Evolutionary conservation across 1,140 invertebrate species (phyloP), one percentile per base, ranked within the genome.

Genomic region (Mycetomoellerius zeteki): DNA sequence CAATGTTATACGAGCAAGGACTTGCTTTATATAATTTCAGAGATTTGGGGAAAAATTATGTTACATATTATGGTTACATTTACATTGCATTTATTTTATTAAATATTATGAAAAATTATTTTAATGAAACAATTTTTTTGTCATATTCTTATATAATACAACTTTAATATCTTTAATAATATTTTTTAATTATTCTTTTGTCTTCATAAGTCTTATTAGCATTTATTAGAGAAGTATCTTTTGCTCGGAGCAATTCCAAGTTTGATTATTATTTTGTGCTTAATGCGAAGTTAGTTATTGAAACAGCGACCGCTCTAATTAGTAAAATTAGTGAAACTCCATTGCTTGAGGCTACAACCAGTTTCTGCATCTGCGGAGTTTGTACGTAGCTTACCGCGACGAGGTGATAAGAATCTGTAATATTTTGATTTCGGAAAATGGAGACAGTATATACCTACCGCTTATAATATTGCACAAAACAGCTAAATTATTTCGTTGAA

Each of bases 321-420:
- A 75, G 56, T 14, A 73, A 62, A 73, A 84, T 84, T 75, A 75
- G 50, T 72, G 50, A 56, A 81, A 67, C 80, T 82, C 21, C 14
- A 58, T 82, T 47, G 69, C 80, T 60, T 54, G 19, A 16, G 60
- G 54, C 21, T n/a, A 37, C 43, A 14, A 30, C 43, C 19, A 33
- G 19, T 33, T 82, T 27, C n/a, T 21, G 24, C 12, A 52, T 19
- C n/a, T 56, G 30, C 21, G 24, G 58, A 75, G 7, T 67, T 67
- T 67, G 64, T 58, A 72, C 54, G 21, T 82, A 58, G 19, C 14
- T 60, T 60, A 27, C 19, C 37, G 8, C 7, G 5, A 21, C 19
- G 6, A 27, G 1, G 4, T 19, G 19, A 33, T 37, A 82, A 71
- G 19, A 72, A 58, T 30, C 16, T 37, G 0, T 43, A 43, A 43